A percentile compares a stretch with the other conserved stretches of the same genome.
phyloP scores from a whole-genome alignment of 1,140 invertebrate species.

The Leptopilina boulardi region DNA sequence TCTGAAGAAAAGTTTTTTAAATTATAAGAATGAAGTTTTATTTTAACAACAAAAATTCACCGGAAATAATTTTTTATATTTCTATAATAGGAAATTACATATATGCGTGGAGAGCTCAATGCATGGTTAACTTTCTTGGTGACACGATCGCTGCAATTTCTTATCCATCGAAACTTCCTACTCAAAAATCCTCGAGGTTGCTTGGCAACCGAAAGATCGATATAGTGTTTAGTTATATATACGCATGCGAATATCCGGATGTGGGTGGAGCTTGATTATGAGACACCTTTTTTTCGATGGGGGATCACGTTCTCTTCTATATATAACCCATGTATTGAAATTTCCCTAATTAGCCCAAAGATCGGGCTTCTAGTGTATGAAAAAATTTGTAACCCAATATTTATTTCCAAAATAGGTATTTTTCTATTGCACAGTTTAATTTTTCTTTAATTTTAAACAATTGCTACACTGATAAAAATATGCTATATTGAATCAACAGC shows the following conservation, averaged over 20 bases:
- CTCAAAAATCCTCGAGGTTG: neutral
- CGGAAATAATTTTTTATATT: too few species aligned
- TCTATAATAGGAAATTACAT: neutral
- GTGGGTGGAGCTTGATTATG: slow-evolving; percentile 55
- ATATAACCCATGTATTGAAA: neutral
- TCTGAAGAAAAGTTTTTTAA: too few species aligned
- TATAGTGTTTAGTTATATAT: slow-evolving; percentile 31
- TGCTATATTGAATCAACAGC: too few species aligned
- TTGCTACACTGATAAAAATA: too few species aligned
- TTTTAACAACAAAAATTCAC: too few species aligned
- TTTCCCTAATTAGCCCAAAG: too few species aligned
- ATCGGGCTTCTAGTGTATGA: too few species aligned
- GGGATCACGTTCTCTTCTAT: neutral
- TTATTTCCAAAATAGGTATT: too few species aligned
- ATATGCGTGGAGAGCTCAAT: slow-evolving; percentile 47
- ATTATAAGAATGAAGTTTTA: too few species aligned
- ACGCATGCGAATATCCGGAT: slow-evolving; percentile 58
- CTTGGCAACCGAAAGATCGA: neutral
- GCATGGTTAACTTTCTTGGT: slow-evolving; percentile 39
- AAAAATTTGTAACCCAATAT: too few species aligned
- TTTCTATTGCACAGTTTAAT: too few species aligned
- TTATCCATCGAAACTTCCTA: neutral
- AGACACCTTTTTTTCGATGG: slow-evolving; percentile 52
- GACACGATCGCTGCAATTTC: slow-evolving; percentile 22
- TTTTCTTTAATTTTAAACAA: too few species aligned